Evolutionary conservation across 2,113 vertebrate genomes (phyloP).

Genomic region (Climacteris rufus): DNA sequence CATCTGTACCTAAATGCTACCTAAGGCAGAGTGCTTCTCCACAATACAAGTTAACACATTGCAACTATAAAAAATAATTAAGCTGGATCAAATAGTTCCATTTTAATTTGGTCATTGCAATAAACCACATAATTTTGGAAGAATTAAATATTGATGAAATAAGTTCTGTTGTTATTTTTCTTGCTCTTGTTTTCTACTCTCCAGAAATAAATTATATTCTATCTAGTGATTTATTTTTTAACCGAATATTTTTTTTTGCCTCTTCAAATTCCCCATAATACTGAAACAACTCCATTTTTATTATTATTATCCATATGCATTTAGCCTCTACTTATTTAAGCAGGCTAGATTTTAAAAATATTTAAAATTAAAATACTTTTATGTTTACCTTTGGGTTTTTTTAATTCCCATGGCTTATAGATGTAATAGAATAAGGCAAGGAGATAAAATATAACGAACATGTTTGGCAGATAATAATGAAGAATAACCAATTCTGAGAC

Average conservation of each 20-base stretch:
- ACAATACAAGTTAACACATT: neutral
- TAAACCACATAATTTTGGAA: neutral
- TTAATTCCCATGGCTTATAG: neutral
- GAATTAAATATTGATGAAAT: neutral
- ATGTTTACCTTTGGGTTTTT: fast-evolving
- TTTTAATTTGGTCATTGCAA: neutral
- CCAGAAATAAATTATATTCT: neutral
- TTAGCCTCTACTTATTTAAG: neutral
- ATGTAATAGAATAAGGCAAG: neutral
- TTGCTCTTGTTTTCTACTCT: neutral
- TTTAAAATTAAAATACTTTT: neutral
- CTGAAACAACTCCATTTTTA: neutral
- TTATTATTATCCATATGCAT: neutral
- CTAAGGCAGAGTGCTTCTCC: neutral
- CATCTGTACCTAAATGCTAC: neutral
- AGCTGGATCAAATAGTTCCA: neutral
- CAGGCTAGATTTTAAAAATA: neutral
- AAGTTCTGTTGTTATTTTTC: neutral
- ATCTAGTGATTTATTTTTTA: neutral
- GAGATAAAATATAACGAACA: neutral
- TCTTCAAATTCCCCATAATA: neutral
- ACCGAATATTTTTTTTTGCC: neutral
- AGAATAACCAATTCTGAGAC: neutral
- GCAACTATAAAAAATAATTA: neutral
- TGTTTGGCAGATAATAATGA: neutral